These are phyloP conservation scores for Ommatoiulus sabulosus DNA, from an alignment of 2,888 invertebrate genomes.

Conservation along the genomic window DNA sequence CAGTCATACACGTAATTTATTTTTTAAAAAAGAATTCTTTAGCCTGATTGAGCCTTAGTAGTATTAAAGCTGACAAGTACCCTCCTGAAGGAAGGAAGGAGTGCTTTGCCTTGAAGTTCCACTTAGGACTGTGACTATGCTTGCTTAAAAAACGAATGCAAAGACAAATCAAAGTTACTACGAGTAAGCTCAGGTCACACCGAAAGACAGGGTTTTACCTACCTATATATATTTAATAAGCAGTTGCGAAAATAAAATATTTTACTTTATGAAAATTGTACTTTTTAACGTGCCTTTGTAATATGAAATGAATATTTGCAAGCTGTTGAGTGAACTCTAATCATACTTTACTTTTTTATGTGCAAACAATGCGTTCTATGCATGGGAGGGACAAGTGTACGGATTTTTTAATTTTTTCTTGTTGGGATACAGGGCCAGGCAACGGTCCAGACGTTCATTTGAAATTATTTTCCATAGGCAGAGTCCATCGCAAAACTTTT, in stretches of 20 bases:
- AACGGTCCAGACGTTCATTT: too few relatives aligned
- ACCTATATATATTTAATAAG: constrained; percentile 14
- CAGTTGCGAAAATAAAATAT: constrained; percentile 25
- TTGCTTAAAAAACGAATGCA: neutral
- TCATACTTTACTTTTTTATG: too few relatives aligned
- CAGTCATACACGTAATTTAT: constrained; percentile 14
- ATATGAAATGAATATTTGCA: too few relatives aligned
- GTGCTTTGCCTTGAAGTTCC: neutral
- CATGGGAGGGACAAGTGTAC: too few relatives aligned
- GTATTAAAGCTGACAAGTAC: neutral
- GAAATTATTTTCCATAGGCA: too few relatives aligned
- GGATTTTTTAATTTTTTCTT: too few relatives aligned
- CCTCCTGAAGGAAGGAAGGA: neutral
- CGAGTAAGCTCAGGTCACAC: constrained; percentile 1
- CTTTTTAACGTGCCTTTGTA: too few relatives aligned
- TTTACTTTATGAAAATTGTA: neutral
- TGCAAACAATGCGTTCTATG: too few relatives aligned
- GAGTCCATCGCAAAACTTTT: too few relatives aligned
- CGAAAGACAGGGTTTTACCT: constrained; percentile 7
- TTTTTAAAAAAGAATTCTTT: neutral
- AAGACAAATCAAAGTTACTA: constrained; percentile 28
- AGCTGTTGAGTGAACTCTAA: too few relatives aligned
- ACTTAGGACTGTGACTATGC: neutral
- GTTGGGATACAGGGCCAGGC: too few relatives aligned
- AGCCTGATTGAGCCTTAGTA: constrained; percentile 14